Evolutionary conservation across 2,888 invertebrate genomes (phyloP).

Genomic region (Microdon myrmicae): DNA sequence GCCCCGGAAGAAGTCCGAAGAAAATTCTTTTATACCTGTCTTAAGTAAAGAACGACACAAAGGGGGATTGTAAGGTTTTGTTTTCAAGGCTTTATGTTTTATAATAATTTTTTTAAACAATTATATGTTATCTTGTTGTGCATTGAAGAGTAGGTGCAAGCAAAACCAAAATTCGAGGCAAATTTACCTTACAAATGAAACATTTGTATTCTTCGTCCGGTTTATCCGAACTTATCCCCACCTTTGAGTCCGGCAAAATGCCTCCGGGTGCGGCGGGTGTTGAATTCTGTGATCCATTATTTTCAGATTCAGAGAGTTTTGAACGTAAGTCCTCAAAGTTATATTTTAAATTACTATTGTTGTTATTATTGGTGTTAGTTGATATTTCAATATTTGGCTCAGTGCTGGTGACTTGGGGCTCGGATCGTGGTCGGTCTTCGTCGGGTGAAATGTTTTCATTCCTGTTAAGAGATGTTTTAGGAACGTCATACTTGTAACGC

Average conservation of each 20-base stretch:
- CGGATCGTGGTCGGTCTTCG: conserved; percentile 64
- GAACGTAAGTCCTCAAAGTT: conserved; percentile 71
- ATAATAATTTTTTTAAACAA: conserved; percentile 1
- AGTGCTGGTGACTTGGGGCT: conserved; percentile 65
- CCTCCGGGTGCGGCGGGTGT: conserved; percentile 53
- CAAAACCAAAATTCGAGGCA: conserved; percentile 49
- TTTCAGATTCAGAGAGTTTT: conserved; percentile 71
- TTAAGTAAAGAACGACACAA: conserved; percentile 51
- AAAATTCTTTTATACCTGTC: conserved; percentile 67
- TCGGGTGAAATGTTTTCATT: conserved; percentile 61
- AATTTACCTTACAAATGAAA: conserved; percentile 78
- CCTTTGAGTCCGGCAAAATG: conserved; percentile 66
- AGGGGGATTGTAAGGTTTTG: no score
- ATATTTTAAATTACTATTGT: conserved; percentile 58
- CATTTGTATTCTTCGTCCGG: conserved; percentile 74
- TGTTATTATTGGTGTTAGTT: conserved; percentile 57
- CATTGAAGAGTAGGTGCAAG: conserved; percentile 44
- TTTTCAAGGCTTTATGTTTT: conserved; percentile 19
- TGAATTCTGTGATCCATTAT: conserved; percentile 43
- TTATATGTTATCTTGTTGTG: conserved; percentile 7
- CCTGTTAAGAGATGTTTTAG: conserved; percentile 33
- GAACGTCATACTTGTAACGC: neutral
- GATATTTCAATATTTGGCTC: conserved; percentile 62
- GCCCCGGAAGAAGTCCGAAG: conserved; percentile 64
- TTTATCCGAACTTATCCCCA: conserved; percentile 67